Evolutionary conservation across 2,888 invertebrate species (phyloP).

Genomic region (Nomada ruficornis): DNA sequence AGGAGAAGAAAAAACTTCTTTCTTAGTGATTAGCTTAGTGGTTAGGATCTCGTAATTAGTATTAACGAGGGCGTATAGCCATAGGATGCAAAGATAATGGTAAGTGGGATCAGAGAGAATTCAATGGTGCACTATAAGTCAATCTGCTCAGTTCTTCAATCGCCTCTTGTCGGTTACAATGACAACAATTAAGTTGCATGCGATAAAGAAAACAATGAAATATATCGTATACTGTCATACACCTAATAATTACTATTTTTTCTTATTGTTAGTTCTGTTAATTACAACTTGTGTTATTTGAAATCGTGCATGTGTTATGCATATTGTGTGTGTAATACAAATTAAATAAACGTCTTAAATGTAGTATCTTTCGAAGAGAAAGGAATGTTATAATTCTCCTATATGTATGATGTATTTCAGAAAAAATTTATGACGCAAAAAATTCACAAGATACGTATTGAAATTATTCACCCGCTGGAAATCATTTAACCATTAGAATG

Average conservation of each 20-base stretch:
- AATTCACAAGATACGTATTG: too few species aligned
- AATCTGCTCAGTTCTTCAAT: constrained; percentile 51
- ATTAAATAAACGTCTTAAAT: too few species aligned
- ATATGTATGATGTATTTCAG: too few species aligned
- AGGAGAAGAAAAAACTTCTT: background rate
- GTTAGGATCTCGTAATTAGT: constrained; percentile 51
- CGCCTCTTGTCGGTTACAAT: constrained; percentile 47
- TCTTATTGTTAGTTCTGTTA: too few species aligned
- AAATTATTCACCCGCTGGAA: too few species aligned
- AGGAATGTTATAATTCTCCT: too few species aligned
- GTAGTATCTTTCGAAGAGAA: too few species aligned
- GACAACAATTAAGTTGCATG: constrained; percentile 31
- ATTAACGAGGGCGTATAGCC: constrained; percentile 63
- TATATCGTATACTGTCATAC: background rate
- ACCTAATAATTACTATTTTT: constrained; percentile 24
- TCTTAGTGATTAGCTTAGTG: background rate
- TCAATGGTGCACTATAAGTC: constrained; percentile 63
- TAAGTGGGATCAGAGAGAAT: constrained; percentile 52
- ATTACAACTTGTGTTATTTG: too few species aligned
- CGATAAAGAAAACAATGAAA: constrained; percentile 1
- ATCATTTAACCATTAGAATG: too few species aligned
- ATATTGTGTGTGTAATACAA: too few species aligned
- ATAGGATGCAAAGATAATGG: constrained; percentile 42
- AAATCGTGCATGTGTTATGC: too few species aligned
- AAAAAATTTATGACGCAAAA: too few species aligned